Percentiles rank a stretch among this genome's conserved stretches.
Conservation (phyloP, 2,888 invertebrate species). For the Chrysodeixis includens region DNA sequence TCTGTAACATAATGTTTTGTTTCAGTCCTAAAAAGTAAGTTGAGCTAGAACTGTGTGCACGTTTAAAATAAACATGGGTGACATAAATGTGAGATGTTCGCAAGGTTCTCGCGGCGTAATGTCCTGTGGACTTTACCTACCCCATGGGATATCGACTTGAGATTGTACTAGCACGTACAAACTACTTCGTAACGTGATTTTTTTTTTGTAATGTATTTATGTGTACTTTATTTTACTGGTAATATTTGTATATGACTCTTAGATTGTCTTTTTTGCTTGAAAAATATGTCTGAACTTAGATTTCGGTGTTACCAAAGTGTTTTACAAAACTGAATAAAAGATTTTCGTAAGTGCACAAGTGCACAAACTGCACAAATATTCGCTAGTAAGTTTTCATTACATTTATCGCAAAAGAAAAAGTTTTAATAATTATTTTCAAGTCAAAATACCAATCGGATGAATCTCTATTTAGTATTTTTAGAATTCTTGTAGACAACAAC, state of each 20-base stretch:
- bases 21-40: neutral
- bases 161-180: neutral
- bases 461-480: too few species aligned
- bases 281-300: too few species aligned
- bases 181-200: neutral
- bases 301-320: too few species aligned
- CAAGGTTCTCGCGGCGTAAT: neutral
- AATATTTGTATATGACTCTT: neutral
- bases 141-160: neutral
- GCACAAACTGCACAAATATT: too few species aligned
- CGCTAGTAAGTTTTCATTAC: too few species aligned
- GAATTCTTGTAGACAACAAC: too few species aligned
- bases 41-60: neutral
- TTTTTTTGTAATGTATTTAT: neutral
- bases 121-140: conserved; percentile 2
- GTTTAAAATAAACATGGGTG: conserved; percentile 4
- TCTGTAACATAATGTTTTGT: neutral
- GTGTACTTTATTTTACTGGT: neutral
- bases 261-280: too few species aligned
- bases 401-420: too few species aligned
- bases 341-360: too few species aligned
- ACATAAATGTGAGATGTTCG: neutral
- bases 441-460: too few species aligned
- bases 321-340: too few species aligned
- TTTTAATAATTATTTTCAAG: too few species aligned